Base-by-base conservation (phyloP, 2,113 vertebrate genomes). In the Lophochroa leadbeateri region DNA sequence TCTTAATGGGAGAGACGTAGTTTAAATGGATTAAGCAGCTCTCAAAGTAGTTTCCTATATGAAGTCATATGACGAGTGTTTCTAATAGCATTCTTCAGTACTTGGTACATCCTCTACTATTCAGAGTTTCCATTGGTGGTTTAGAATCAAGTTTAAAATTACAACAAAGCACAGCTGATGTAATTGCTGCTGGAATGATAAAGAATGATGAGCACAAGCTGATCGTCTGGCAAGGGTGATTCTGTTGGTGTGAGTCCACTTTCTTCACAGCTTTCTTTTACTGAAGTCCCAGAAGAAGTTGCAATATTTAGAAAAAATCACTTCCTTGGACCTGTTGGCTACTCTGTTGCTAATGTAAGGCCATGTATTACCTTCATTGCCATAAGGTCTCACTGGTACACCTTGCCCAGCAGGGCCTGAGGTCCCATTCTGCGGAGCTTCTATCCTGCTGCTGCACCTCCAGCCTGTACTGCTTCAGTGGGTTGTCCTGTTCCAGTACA, bases 41-140 rank as follows among this genome's bases (percentile, higher is more conserved):
- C 31, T 74, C 80, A 29, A 27, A 90, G 88, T 81, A 53, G 49
- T 94, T 95, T 88, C 80, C 64, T 90, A 1, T 44, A 81, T 95
- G 86, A 94, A 93, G 67, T 96, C 90, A 92, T 86, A 53, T 49
- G 43, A 58, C 80, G 65, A 71, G 33, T 85, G 41, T 90, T 93
- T 92, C 53, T 88, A 77, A 33, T 27, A 65, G 58, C 44, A 74
- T 93, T 94, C 57, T 69, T 90, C 47, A 88, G 63, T 53, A 79
- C 61, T 82, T 72, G n/a, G 31, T 95, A 43, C 37, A 35, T 77
- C 53, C 82, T 86, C 63, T 72, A 1, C 49, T 90, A 35, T 80
- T 90, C 88, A 67, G 50, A 83, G 53, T 88, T 96, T 96, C 76
- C 37, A 7, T 13, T 82, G 50, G 31, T 77, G 43, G 63, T 91